Conservation (phyloP, 2,888 invertebrate genomes). For the Netelia virgata region DNA sequence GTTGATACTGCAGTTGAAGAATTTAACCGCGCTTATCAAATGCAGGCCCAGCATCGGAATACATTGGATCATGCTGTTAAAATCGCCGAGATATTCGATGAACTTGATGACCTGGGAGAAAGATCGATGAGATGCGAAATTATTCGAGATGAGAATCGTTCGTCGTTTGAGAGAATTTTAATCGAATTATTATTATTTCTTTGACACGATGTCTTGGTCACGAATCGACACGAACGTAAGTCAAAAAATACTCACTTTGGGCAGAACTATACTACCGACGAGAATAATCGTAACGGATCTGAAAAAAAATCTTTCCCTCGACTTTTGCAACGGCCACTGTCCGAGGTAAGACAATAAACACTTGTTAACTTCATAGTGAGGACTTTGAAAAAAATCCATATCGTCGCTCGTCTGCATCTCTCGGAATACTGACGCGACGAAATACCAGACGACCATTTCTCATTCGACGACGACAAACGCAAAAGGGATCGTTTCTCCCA, state of each 20-base stretch:
- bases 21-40: constrained; percentile 38
- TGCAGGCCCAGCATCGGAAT: constrained; percentile 64
- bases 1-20: constrained; percentile 56
- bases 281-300: constrained; percentile 38
- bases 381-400: constrained; percentile 60
- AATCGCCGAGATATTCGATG: constrained; percentile 40
- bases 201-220: not conserved
- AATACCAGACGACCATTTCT: not conserved
- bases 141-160: not conserved
- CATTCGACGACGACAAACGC: not conserved
- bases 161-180: not conserved
- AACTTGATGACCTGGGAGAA: constrained; percentile 61
- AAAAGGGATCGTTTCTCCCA: constrained; percentile 5
- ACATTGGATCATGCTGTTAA: constrained; percentile 57
- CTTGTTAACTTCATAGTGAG: constrained; percentile 50
- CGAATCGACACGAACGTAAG: not conserved
- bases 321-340: constrained; percentile 61
- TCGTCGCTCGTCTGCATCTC: constrained; percentile 22
- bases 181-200: not conserved
- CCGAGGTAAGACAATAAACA: constrained; percentile 50
- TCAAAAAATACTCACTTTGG: constrained; percentile 45
- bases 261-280: constrained; percentile 52
- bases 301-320: constrained; percentile 31
- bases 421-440: constrained; percentile 24
- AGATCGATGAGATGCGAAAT: not conserved